Base-by-base conservation (phyloP, 2,797 vertebrate species). In the Tragopan temminckii region DNA sequence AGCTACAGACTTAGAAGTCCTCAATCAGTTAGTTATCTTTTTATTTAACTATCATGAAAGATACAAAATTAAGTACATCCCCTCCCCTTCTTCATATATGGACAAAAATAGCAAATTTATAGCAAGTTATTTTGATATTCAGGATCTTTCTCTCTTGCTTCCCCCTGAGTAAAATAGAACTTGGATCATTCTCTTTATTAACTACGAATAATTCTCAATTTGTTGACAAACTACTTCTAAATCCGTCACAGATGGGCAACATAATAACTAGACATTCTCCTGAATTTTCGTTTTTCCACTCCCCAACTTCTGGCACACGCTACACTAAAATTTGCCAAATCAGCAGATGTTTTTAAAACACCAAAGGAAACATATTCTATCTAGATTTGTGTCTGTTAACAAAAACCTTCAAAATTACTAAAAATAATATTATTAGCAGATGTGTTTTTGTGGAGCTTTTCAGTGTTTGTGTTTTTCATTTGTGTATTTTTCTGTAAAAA, bases 331-430 rank as follows among this genome's bases (percentile, higher is more conserved):
- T 27, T 64, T 94, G 77, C 80, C 88, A 93, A 80, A 89, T 83
- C 29, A 78, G 35, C 77, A 94, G 58, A 91, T 69, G 35, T 80
- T 78, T 89, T 83, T 68, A 66, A 36, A 95, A 75, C 17, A 78
- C 2, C 61, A 25, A 83, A 78, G 48, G 87, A 93, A 93, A 86
- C 31, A 77, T 55, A 66, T 74, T 77, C 85, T 17, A 85, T 85
- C 11, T 82, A 74, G 71, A 89, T 67, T 50, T 85, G 43, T 14
- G 85, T 78, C 40, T 85, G 64, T 52, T 95, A 92, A 84, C 40
- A 86, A 72, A 64, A 79, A 19, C 33, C 7, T 52, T 85, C 43
- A 55, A 53, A 57, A 69, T 69, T 61, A 53, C 9, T 83, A 67
- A 21, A 46, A 91, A 63, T 46, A 63, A 50, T 57, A 84, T 68